Evolutionary conservation across 2,888 invertebrate genomes (phyloP).

Genomic region (Pristionchus exspectatus): DNA sequence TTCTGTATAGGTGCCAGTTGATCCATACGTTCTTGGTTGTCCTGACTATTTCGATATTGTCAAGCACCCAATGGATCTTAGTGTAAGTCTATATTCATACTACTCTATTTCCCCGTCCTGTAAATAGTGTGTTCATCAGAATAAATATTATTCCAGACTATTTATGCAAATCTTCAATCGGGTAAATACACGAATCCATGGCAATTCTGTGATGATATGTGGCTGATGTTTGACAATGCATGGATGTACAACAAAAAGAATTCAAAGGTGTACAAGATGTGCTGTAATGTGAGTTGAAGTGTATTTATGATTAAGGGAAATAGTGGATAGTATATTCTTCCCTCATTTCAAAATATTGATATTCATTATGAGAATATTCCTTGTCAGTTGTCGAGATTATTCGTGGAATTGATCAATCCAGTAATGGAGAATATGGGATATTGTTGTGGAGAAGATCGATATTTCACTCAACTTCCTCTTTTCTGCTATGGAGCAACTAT

Average conservation of each 20-base stretch:
- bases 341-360: neutral
- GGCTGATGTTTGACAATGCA: constrained; percentile 99
- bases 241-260: constrained; percentile 99
- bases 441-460: neutral
- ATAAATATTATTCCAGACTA: constrained; percentile 89
- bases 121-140: neutral
- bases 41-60: constrained; percentile 83
- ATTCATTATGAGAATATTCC: constrained; percentile 82
- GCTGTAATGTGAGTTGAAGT: constrained; percentile 98
- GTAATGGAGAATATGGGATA: constrained; percentile 98
- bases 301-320: neutral
- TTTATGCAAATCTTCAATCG: constrained; percentile 92
- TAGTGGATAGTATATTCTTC: no score
- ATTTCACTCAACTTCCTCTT: constrained; percentile 89
- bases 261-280: constrained; percentile 96
- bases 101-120: no score
- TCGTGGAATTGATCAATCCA: constrained; percentile 97
- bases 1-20: constrained; percentile 87
- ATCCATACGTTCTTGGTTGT: constrained; percentile 86
- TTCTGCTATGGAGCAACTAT: constrained; percentile 99
- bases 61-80: constrained; percentile 92
- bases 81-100: constrained; percentile 85
- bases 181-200: constrained; percentile 97
- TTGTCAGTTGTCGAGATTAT: constrained; percentile 94
- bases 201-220: constrained; percentile 99